These are phyloP conservation scores for Pangasius mekongensis DNA, from an alignment of 2,797 vertebrate species.

Conservation along the genomic window DNA sequence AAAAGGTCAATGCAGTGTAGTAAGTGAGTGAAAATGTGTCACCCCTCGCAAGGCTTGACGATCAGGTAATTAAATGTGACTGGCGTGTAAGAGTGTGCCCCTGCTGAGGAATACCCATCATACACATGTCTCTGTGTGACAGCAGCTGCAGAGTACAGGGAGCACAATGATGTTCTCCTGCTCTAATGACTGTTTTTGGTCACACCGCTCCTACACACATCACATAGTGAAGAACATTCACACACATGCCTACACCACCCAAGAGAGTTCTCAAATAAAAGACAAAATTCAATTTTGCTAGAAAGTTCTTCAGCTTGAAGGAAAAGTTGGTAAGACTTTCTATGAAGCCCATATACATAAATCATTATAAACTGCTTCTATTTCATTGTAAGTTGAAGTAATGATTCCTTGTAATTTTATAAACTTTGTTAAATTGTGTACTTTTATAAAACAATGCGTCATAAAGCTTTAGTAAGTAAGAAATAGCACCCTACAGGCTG, in stretches of 20 bases:
- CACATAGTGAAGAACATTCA: constrained; percentile 17
- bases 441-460: background rate
- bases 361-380: no score
- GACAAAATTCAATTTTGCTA: background rate
- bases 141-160: constrained; percentile 39
- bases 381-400: background rate
- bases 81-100: constrained; percentile 63
- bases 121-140: constrained; percentile 59
- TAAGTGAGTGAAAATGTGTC: constrained; percentile 44
- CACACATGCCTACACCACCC: background rate
- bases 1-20: constrained; percentile 24
- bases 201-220: constrained; percentile 47
- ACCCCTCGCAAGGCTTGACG: constrained; percentile 68
- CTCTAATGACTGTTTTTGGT: constrained; percentile 49
- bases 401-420: no score
- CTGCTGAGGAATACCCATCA: constrained; percentile 60
- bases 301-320: background rate
- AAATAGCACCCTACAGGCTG: background rate
- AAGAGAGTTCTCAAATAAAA: background rate
- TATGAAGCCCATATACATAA: background rate
- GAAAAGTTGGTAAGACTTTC: background rate
- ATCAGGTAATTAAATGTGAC: constrained; percentile 75
- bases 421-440: background rate
- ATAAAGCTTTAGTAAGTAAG: background rate
- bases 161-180: constrained; percentile 48